Percentiles rank a stretch among this genome's conserved stretches.
These are phyloP conservation scores for Idaea biselata DNA, from an alignment of 2,888 invertebrate species.

Conservation along the genomic window DNA sequence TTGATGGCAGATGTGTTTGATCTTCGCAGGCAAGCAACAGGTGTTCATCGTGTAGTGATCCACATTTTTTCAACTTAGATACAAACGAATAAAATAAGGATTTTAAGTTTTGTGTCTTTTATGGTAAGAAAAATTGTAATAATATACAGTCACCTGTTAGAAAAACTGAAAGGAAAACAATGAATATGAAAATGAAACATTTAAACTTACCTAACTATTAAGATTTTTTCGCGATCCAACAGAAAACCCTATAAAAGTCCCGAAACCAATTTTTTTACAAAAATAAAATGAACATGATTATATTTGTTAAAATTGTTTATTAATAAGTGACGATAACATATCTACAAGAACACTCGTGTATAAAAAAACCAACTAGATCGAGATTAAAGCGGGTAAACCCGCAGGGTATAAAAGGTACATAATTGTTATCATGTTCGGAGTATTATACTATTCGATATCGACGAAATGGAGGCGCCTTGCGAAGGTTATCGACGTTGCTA, in stretches of 20 bases:
- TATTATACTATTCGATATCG: constrained; percentile 13
- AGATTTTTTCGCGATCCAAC: too few species aligned
- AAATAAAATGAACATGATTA: too few species aligned
- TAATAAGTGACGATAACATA: neutral
- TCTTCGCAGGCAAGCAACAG: neutral
- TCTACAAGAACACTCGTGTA: neutral
- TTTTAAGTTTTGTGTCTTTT: neutral
- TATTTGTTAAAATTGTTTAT: too few species aligned
- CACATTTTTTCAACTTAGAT: neutral
- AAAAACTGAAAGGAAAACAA: too few species aligned
- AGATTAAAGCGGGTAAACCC: constrained; percentile 12
- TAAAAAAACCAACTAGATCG: neutral
- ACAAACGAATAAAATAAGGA: neutral
- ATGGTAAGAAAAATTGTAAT: too few species aligned
- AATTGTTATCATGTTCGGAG: neutral
- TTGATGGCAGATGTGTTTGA: neutral
- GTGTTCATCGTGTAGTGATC: neutral
- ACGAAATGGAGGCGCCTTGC: constrained; percentile 46
- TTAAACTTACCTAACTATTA: too few species aligned
- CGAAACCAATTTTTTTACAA: too few species aligned
- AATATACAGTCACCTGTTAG: too few species aligned
- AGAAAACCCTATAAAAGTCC: too few species aligned
- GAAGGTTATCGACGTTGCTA: constrained; percentile 60
- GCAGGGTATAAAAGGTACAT: neutral
- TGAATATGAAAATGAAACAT: too few species aligned